Evolutionary conservation across 2,113 vertebrate species (phyloP), one percentile per base, ranked within the genome.

Genomic region (Acrocephalus kingi): DNA sequence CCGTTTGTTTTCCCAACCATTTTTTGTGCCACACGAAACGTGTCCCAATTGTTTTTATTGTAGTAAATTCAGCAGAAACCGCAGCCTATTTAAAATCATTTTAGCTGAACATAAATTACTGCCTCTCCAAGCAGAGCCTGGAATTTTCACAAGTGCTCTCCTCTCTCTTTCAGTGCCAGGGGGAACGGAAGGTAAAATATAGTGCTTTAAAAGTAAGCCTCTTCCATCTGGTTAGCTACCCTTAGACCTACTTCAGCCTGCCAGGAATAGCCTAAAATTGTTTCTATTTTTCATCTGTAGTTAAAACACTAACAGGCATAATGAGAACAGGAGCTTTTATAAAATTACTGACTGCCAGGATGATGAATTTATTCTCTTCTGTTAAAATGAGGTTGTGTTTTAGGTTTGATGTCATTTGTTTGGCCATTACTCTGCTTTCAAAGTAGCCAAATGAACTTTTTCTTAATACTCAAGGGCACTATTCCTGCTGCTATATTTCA

Each of bases 251-350:
- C 35, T 92, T 75, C 64, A 39, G 83, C 51, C 82, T 91, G 68
- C 90, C 45, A 49, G 88, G 89, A 93, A 92, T 69, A 91, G 61
- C 46, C 21, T 67, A 56, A 51, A 91, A 89, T 73, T 87, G 75
- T 91, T 77, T 81, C 77, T 67, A 82, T 90, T 95, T 93, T 76
- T 85, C 83, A 87, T 92, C 55, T 80, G 33, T 69, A 54, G 94
- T 96, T 96, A 91, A 96, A 94, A 95, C 75, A 87, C 55, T 89
- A 91, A 95, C 82, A 74, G 83, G 43, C 25, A 87, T 95, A 90
- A 97, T 90, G 54, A 96, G 94, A 83, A 81, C 18, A 72, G 46
- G 66, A 92, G 71, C 84, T 69, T 95, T 95, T 83, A 87, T 95
- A 55, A 93, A 95, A 84, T 78, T 74, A 90, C 81, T 59, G 87